Evolutionary conservation across 2,888 invertebrate genomes (phyloP).

Genomic region (Brachynemurus nebulosus): DNA sequence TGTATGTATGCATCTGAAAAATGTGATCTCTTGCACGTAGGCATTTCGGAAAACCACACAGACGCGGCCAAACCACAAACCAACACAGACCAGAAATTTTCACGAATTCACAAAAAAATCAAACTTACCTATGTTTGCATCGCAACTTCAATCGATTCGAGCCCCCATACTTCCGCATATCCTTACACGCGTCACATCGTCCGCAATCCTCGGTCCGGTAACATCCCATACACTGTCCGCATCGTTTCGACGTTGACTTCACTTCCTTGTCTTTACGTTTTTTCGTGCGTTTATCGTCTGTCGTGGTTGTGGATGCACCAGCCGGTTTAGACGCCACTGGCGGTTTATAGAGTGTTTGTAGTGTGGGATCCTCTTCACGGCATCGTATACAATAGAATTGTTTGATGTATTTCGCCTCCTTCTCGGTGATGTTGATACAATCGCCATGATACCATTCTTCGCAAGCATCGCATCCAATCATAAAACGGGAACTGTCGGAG

Average conservation of each 20-base stretch:
- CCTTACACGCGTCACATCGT: conserved; percentile 49
- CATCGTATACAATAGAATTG: conserved; percentile 86
- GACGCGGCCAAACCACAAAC: too few relatives aligned
- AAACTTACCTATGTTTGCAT: conserved; percentile 32
- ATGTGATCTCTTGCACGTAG: too few relatives aligned
- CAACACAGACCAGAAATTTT: too few relatives aligned
- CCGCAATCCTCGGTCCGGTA: conserved; percentile 54
- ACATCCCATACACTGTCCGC: conserved; percentile 67
- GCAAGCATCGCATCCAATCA: conserved; percentile 96
- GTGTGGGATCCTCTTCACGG: conserved; percentile 65
- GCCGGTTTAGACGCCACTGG: conserved; percentile 17
- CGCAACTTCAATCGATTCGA: conserved; percentile 32
- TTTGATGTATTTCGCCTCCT: conserved; percentile 84
- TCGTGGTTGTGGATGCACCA: conserved; percentile 7
- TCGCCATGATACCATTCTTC: conserved; percentile 99
- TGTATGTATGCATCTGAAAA: too few relatives aligned
- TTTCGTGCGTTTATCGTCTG: conserved; percentile 23
- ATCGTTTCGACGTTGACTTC: conserved; percentile 34
- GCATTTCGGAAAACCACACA: too few relatives aligned
- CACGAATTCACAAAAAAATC: too few relatives aligned
- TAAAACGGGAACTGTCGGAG: conserved; percentile 86
- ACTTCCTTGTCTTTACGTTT: conserved; percentile 25
- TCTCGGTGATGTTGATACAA: conserved; percentile 88
- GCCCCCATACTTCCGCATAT: conserved; percentile 37
- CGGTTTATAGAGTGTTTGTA: conserved; percentile 33